Evolutionary conservation across 2,113 vertebrate species (phyloP), one percentile per base, ranked within the genome.

Genomic region (Hippoglossus stenolepis): DNA sequence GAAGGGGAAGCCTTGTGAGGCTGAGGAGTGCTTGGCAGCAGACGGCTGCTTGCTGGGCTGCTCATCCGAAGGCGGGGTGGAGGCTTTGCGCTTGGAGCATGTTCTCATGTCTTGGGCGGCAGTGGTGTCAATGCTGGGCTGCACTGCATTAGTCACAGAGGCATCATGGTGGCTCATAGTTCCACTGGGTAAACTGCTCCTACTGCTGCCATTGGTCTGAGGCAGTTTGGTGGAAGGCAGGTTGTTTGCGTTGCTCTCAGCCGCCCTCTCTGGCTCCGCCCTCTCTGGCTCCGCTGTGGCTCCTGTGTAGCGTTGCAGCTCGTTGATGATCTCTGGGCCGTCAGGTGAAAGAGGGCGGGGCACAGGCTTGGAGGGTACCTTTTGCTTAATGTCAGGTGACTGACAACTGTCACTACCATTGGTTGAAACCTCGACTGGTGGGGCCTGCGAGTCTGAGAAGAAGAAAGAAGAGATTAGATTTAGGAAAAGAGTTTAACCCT

Each of bases 271-370:
- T 31, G 85, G 85, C 0, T 20, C 83, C 20, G 2, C 64, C 79
- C 81, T 45, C 67, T 93, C 93, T 31, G 85, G 85, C 0, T 20
- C 83, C 20, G 2, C 64, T 58, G 92, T 92, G 4, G 94, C 91
- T 0, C 92, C 95, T 0, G 94, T 92, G 4, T 97, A 97, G 89
- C 95, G 94, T 93, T 97, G 97, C 91, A 98, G 89, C 93, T 98
- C 97, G 0, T 93, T 96, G 88, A 97, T 93, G 91, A 99, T 97
- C 91, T 97, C 96, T 0, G 96, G 96, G 89, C 96, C 95, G 94
- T 97, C 96, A 0, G 96, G 96, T 45, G 97, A 97, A 66, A 97
- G 88, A 4, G 96, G 96, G 78, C 95, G 94, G 70, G 96, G 92
- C 77, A 95, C 81, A 60, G 93, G 84, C 70, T 96, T 95, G 0